A percentile compares a stretch with the other conserved stretches of the same genome.
Conservation (phyloP, 2,797 vertebrate species). For the Oreortyx pictus region DNA sequence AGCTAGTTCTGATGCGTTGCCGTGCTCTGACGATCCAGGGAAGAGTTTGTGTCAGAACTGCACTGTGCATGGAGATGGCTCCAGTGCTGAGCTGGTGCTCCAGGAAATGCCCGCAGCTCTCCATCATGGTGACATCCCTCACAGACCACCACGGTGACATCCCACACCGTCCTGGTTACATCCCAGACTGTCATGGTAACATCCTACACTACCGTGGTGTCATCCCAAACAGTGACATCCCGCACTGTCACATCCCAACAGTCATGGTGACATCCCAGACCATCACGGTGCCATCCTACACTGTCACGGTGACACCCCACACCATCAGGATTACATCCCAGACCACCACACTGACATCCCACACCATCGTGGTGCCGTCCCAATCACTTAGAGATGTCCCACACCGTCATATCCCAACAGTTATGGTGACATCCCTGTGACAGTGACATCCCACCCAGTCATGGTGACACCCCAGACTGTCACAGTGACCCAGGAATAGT, state of each 20-base stretch:
- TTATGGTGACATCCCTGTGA: too few species aligned
- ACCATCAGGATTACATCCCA: too few species aligned
- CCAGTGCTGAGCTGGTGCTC: fast-evolving
- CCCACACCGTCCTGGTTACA: fast-evolving
- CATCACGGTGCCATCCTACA: too few species aligned
- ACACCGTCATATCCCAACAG: too few species aligned
- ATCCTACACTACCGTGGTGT: fast-evolving
- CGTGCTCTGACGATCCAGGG: background rate
- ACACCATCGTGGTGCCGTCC: background rate
- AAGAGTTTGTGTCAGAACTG: background rate
- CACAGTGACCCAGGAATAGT: background rate
- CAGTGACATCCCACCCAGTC: fast-evolving
- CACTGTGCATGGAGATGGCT: background rate
- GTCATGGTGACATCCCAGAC: too few species aligned
- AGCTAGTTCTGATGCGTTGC: background rate
- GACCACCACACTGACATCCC: too few species aligned
- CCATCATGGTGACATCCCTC: too few species aligned
- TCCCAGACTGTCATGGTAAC: fast-evolving
- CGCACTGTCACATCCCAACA: too few species aligned
- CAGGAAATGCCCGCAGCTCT: too few species aligned
- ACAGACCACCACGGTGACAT: fast-evolving
- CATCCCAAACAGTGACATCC: too few species aligned
- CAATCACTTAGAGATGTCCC: too few species aligned
- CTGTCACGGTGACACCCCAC: too few species aligned
- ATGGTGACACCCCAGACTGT: background rate